A percentile compares a stretch with the other conserved stretches of the same genome.
phyloP scores from a whole-genome alignment of 92 coral and sea anemone species.

The Actinernus sp. region DNA sequence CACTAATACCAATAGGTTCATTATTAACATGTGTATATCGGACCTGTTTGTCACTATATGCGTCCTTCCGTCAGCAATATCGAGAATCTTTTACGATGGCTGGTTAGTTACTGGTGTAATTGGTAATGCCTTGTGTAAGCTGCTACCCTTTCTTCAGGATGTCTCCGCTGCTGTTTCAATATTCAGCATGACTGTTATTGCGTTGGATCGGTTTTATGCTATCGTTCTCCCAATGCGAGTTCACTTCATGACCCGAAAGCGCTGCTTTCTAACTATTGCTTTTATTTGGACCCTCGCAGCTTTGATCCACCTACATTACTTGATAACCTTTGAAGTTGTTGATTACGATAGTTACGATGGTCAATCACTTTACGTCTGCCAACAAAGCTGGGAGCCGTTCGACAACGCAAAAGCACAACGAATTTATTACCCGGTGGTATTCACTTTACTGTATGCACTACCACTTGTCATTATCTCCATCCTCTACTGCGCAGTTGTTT shows the following conservation, averaged over 20 bases:
- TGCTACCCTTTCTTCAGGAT: constrained; percentile 27
- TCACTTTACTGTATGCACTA: constrained; percentile 28
- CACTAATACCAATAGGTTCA: constrained; percentile 56
- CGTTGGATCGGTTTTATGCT: constrained; percentile 69
- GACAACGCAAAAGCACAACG: constrained; percentile 9
- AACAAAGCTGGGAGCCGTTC: constrained; percentile 6
- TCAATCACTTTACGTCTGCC: no score
- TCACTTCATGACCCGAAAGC: constrained; percentile 19
- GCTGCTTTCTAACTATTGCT: constrained; percentile 20
- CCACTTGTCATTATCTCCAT: constrained; percentile 53
- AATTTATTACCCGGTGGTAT: constrained; percentile 10
- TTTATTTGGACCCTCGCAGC: constrained; percentile 33
- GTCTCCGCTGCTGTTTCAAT: constrained; percentile 54
- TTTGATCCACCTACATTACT: constrained; percentile 27
- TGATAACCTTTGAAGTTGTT: background rate
- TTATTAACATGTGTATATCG: constrained; percentile 56
- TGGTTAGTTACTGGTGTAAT: constrained; percentile 38
- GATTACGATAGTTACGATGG: background rate
- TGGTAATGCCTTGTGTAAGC: constrained; percentile 50
- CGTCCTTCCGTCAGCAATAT: constrained; percentile 10
- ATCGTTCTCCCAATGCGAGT: constrained; percentile 40
- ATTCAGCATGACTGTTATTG: constrained; percentile 59
- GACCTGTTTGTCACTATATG: constrained; percentile 39
- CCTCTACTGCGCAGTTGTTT: constrained; percentile 53
- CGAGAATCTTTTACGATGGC: constrained; percentile 1